Percentiles rank a stretch among this genome's conserved stretches.
phyloP scores from a whole-genome alignment of 2,797 vertebrate genomes.

The Chloroceryle amazona region DNA sequence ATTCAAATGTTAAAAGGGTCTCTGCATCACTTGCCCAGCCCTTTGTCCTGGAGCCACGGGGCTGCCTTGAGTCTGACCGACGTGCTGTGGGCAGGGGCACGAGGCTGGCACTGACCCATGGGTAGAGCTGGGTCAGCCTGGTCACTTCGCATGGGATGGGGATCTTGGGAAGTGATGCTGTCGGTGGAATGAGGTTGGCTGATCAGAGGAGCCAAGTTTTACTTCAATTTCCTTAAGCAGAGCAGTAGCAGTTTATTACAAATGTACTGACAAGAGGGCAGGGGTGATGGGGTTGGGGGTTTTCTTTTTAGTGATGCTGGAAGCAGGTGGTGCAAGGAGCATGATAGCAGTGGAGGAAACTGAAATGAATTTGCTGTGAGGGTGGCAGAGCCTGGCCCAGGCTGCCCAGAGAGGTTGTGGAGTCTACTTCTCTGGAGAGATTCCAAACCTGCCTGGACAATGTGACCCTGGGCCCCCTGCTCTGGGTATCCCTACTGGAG shows the following conservation, averaged over 20 bases:
- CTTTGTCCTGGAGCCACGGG: not conserved
- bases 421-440: too few relatives aligned
- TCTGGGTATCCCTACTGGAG: too few relatives aligned
- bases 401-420: too few relatives aligned
- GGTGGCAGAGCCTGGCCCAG: too few relatives aligned
- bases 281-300: too few relatives aligned
- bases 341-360: too few relatives aligned
- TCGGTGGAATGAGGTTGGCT: not conserved
- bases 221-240: not conserved
- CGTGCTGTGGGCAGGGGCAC: not conserved
- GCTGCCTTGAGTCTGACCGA: too few relatives aligned
- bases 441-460: too few relatives aligned
- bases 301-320: not conserved
- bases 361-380: too few relatives aligned
- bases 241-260: not conserved
- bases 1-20: not conserved
- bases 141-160: too few relatives aligned
- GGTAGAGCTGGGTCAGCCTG: rapidly evolving
- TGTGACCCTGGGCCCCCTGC: too few relatives aligned
- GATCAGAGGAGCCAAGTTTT: not conserved
- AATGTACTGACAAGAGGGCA: not conserved
- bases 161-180: not conserved
- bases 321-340: rapidly evolving
- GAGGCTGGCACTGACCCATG: not conserved
- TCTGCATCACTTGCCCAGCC: not conserved